Conservation (phyloP, 2,113 vertebrate genomes). For the Thalassarche chlororhynchos region DNA sequence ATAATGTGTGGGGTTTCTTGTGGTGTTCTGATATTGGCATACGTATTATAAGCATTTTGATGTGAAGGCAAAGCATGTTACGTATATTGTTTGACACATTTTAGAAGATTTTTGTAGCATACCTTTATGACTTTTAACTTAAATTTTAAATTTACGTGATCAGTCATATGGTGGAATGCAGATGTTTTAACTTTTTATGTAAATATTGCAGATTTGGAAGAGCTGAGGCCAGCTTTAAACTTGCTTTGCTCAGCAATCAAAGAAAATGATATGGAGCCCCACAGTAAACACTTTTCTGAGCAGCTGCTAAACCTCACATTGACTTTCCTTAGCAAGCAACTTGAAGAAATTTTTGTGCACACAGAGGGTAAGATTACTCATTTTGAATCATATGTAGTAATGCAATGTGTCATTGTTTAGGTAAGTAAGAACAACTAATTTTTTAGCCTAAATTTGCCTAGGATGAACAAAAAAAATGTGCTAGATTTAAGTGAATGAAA, state of each 20-base stretch:
- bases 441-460: not conserved
- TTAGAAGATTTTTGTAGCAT: not conserved
- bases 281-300: constrained; percentile 93
- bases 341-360: constrained; percentile 76
- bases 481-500: not conserved
- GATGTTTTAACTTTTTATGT: not conserved
- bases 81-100: not conserved
- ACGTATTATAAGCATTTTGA: not conserved
- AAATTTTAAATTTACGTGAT: not conserved
- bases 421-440: not conserved
- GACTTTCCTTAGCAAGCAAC: constrained; percentile 86
- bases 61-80: not conserved
- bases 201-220: constrained; percentile 79
- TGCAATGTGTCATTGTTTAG: not conserved
- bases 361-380: constrained; percentile 68
- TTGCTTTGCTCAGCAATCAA: constrained; percentile 86
- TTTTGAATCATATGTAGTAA: not conserved
- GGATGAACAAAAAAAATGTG: not conserved
- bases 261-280: constrained; percentile 86
- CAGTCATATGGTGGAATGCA: not conserved
- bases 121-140: not conserved
- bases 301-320: constrained; percentile 89
- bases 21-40: not conserved
- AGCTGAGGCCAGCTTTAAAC: constrained; percentile 87
- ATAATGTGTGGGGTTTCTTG: too few species aligned